Percentiles rank a stretch among this genome's conserved stretches.
Evolutionary conservation across 2,888 invertebrate species (phyloP).

Genomic region (Eurytoma californica): DNA sequence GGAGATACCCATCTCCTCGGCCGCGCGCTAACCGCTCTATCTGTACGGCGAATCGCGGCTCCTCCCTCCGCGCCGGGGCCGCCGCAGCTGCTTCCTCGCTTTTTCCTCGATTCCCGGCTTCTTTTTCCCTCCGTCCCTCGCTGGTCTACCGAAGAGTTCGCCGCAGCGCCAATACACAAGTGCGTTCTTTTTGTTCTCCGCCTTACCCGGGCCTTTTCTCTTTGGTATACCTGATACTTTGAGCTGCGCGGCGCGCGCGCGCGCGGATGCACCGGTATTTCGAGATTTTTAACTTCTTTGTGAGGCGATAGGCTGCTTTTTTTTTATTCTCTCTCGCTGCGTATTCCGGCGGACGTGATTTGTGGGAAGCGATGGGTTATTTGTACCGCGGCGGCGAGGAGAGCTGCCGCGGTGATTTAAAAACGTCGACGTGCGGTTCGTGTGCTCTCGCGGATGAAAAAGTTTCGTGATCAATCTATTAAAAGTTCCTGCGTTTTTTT

Average conservation of each 20-base stretch:
- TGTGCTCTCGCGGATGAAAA: constrained; percentile 14
- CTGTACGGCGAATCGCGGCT: constrained; percentile 64
- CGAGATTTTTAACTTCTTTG: constrained; percentile 41
- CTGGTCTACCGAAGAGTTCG: background rate
- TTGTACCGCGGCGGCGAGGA: constrained; percentile 27
- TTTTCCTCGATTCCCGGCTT: constrained; percentile 51
- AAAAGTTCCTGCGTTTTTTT: constrained; percentile 8
- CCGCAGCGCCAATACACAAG: background rate
- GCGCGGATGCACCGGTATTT: constrained; percentile 16
- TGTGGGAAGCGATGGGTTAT: constrained; percentile 38
- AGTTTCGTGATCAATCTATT: constrained; percentile 7
- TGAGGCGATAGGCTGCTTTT: background rate
- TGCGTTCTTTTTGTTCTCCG: constrained; percentile 3
- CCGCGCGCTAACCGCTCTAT: constrained; percentile 64
- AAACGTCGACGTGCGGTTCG: constrained; percentile 19
- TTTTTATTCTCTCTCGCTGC: constrained; percentile 10
- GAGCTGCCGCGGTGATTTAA: constrained; percentile 25
- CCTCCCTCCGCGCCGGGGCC: constrained; percentile 7
- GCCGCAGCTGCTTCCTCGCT: constrained; percentile 64
- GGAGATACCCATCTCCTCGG: constrained; percentile 68
- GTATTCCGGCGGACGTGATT: constrained; percentile 35
- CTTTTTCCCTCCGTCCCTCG: background rate
- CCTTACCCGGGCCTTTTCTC: background rate
- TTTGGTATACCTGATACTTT: constrained; percentile 41
- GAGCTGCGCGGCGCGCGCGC: background rate